phyloP scores from a whole-genome alignment of 2,888 invertebrate species.

The Gisinianus flammeolus region DNA sequence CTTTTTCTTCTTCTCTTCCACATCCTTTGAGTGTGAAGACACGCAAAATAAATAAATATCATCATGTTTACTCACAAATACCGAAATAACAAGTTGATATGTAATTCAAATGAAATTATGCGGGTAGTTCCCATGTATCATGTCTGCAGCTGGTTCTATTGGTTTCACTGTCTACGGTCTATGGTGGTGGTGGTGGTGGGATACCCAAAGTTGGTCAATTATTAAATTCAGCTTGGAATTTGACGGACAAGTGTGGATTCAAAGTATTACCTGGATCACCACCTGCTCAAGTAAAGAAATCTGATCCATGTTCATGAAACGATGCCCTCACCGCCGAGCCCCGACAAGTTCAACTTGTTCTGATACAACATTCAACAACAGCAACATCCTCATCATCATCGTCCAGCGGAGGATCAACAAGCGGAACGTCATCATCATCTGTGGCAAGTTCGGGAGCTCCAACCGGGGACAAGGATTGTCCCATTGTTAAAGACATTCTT shows the following conservation, averaged over 20 bases:
- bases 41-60: too few species aligned
- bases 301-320: conserved; percentile 51
- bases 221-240: conserved; percentile 94
- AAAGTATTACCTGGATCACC: conserved; percentile 62
- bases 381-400: too few species aligned
- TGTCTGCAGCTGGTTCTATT: conserved; percentile 91
- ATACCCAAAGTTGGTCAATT: conserved; percentile 95
- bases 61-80: too few species aligned
- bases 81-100: too few species aligned
- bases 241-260: conserved; percentile 91
- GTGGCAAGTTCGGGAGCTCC: background rate
- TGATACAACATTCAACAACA: conserved; percentile 72
- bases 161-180: conserved; percentile 91
- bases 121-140: conserved; percentile 96
- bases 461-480: conserved; percentile 2
- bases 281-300: conserved; percentile 52
- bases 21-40: too few species aligned
- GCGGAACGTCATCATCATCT: background rate
- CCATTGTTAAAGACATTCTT: conserved; percentile 21
- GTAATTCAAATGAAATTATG: too few species aligned
- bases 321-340: conserved; percentile 94
- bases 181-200: too few species aligned
- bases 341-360: conserved; percentile 99
- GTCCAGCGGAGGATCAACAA: conserved; percentile 59
- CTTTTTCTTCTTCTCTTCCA: background rate